A percentile compares a stretch with the other conserved stretches of the same genome.
Conservation (phyloP, 2,113 vertebrate genomes). For the Hassar affinis region DNA sequence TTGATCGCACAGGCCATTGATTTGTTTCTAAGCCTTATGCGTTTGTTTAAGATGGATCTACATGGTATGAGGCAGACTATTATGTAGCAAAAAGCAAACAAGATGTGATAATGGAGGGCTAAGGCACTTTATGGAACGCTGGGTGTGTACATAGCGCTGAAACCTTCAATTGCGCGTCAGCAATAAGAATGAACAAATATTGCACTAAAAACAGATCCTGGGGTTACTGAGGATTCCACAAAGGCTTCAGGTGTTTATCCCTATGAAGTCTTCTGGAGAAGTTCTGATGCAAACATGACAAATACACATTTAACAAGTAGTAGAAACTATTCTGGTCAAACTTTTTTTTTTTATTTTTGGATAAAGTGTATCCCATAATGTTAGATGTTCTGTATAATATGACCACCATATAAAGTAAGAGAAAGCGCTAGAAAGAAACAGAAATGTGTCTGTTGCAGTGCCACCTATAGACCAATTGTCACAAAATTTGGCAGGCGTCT, state of each 20-base stretch:
- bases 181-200: conserved; percentile 38
- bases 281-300: background rate
- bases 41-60: conserved; percentile 66
- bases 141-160: conserved; percentile 24
- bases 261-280: background rate
- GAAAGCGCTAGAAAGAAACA: too few species aligned
- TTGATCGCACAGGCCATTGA: conserved; percentile 60
- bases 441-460: too few species aligned
- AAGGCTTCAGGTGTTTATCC: background rate
- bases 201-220: background rate
- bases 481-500: too few species aligned
- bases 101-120: conserved; percentile 44
- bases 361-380: background rate
- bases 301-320: background rate
- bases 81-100: conserved; percentile 54
- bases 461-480: too few species aligned
- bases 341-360: background rate
- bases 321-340: background rate
- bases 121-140: conserved; percentile 34
- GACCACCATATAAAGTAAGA: too few species aligned
- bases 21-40: conserved; percentile 60
- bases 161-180: conserved; percentile 1
- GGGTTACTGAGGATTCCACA: background rate
- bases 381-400: too few species aligned
- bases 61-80: conserved; percentile 49